Evolutionary conservation across 2,113 vertebrate genomes (phyloP).

Genomic region (Labrus mixtus): DNA sequence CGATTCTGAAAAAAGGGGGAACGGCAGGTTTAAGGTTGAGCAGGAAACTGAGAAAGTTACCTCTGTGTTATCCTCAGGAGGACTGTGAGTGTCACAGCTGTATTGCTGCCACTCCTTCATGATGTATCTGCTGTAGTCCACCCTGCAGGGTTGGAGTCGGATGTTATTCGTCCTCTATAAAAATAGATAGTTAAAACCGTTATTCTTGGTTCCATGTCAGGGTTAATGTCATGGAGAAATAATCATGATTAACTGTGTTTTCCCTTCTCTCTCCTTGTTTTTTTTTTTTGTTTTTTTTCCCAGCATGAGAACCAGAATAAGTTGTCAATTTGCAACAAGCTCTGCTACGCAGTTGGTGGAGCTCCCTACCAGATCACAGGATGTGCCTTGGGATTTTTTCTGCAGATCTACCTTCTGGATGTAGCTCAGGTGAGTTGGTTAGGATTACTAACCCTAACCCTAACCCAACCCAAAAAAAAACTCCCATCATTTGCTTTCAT

Average conservation of each 20-base stretch:
- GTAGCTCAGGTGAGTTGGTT: slow-evolving; percentile 90
- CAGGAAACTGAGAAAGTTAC: background rate
- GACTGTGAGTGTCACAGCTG: background rate
- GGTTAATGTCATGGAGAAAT: too few relatives aligned
- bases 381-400: slow-evolving; percentile 95
- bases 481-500: too few relatives aligned
- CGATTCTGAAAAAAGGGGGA: background rate
- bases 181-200: too few relatives aligned
- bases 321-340: slow-evolving; percentile 91
- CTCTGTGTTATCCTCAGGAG: background rate
- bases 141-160: background rate
- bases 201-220: too few relatives aligned
- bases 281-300: background rate
- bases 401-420: slow-evolving; percentile 95
- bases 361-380: slow-evolving; percentile 98
- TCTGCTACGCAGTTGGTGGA: slow-evolving; percentile 95
- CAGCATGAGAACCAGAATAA: slow-evolving; percentile 74
- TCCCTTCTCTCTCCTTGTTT: background rate
- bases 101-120: background rate
- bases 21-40: background rate
- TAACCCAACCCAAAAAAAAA: too few relatives aligned
- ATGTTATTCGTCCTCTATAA: too few relatives aligned
- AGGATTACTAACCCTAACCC: too few relatives aligned
- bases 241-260: too few relatives aligned
- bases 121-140: background rate